Percentiles rank a stretch among this genome's conserved stretches.
phyloP scores from a whole-genome alignment of 2,113 vertebrate species.

The Galbula dea region DNA sequence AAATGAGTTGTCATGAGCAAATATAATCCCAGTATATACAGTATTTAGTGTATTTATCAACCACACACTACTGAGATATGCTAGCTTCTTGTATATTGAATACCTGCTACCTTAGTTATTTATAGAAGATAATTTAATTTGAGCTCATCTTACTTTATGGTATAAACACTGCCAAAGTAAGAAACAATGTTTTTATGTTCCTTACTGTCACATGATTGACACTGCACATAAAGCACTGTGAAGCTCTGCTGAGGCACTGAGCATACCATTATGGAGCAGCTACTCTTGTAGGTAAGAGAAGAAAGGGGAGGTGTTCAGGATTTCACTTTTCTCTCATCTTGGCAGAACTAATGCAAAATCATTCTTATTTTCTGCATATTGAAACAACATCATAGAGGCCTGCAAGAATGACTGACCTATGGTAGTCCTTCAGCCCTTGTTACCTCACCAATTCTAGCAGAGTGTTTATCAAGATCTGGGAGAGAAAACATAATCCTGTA shows the following conservation, averaged over 20 bases:
- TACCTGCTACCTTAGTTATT: not conserved
- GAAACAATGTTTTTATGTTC: not conserved
- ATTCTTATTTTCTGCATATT: not conserved
- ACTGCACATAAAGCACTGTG: not conserved
- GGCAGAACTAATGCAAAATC: not conserved
- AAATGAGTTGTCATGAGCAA: not conserved
- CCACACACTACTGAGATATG: not conserved
- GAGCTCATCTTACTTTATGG: not conserved
- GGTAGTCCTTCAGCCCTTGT: not conserved
- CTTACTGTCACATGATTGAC: not conserved
- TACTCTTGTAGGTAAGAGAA: not conserved
- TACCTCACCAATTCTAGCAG: not conserved
- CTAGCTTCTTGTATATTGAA: not conserved
- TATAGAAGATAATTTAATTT: not conserved
- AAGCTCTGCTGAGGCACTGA: not conserved
- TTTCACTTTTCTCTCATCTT: not conserved
- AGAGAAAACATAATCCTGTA: not conserved
- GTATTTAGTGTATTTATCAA: not conserved
- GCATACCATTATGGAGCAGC: not conserved
- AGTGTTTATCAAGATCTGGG: not conserved
- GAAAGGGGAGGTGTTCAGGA: not conserved
- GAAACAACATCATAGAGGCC: not conserved
- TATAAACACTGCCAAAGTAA: not conserved
- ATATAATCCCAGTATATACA: not conserved
- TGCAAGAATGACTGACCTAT: accelerated